Base-by-base conservation (phyloP, 2,113 vertebrate species). In the Lagopus leucura region DNA sequence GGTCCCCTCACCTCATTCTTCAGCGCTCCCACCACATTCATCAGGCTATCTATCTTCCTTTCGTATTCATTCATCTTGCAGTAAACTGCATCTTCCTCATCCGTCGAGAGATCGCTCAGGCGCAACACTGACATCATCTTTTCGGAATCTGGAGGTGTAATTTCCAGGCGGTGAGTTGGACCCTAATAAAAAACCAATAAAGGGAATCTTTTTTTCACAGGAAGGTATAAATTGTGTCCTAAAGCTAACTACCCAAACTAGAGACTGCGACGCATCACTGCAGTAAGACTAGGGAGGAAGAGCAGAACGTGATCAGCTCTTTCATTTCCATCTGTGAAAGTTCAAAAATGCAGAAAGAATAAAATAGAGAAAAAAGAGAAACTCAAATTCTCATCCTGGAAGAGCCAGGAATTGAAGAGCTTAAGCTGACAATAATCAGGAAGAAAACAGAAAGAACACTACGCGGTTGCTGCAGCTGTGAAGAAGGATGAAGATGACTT, bases 41-140 rank as follows among this genome's bases (percentile, higher is more conserved):
- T 97, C 61, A 99, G 96, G 94, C 94, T 98, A 74, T 99, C 98
- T 4, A 99, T 98, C 97, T 98, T 99, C 96, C 97, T 99, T 77
- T 99, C 98, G 7, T 99, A 99, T 69, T 97, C 94, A n/a, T 97
- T 98, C 48, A 99, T 98, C 78, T 97, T 98, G 95, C 97, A 97
- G 47, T 97, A 98, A 19, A 98, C 66, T 1, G 94, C 93, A 38
- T 98, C 98, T 17, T 99, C 98, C 1, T 99, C 98, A 34, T 98
- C 98, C 2, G 98, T 98, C 5, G 98, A 98, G 40, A 99, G 98
- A 91, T 99, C 99, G 43, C 98, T 98, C 89, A 99, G 88, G 71
- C 89, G 98, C 95, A 99, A 90, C 4, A 96, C 97, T 4, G 98
- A 98, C 67, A 98, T 96, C 47, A 98, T 91, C 27, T 87, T 97